A percentile compares a stretch with the other conserved stretches of the same genome.
These are phyloP conservation scores for Eublepharis macularius DNA, from an alignment of 2,113 vertebrate genomes.

Conservation along the genomic window DNA sequence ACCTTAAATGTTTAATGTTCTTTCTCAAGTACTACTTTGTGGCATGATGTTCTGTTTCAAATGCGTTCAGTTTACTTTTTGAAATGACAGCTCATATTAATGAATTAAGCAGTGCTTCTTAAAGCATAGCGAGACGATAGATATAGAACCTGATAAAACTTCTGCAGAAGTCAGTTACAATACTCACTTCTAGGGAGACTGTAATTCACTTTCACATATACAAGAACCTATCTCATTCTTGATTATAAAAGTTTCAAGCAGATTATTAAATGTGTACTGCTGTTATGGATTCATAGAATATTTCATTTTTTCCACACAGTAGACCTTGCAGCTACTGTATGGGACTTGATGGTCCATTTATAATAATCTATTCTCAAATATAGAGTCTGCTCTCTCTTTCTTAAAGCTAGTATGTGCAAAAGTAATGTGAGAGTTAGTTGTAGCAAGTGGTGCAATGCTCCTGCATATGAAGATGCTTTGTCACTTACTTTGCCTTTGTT, in stretches of 20 bases:
- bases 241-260: neutral
- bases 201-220: conserved; percentile 24
- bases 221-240: neutral
- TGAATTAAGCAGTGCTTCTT: conserved; percentile 49
- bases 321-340: neutral
- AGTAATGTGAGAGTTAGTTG: neutral
- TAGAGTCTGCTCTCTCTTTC: neutral
- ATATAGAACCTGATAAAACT: conserved; percentile 10
- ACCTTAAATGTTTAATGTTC: conserved; percentile 54
- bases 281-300: neutral
- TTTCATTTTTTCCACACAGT: neutral
- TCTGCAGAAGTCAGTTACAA: conserved; percentile 1
- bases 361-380: accelerated
- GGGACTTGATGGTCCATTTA: neutral
- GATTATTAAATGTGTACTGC: neutral
- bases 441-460: neutral
- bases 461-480: neutral
- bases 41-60: conserved; percentile 44
- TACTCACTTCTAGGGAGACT: conserved; percentile 8
- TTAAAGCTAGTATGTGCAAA: neutral
- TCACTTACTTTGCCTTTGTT: neutral
- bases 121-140: neutral
- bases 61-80: conserved; percentile 36
- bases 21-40: conserved; percentile 56
- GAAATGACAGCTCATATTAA: conserved; percentile 42